Conservation (phyloP, 1,140 invertebrate genomes). For the Drosophila grimshawi region DNA sequence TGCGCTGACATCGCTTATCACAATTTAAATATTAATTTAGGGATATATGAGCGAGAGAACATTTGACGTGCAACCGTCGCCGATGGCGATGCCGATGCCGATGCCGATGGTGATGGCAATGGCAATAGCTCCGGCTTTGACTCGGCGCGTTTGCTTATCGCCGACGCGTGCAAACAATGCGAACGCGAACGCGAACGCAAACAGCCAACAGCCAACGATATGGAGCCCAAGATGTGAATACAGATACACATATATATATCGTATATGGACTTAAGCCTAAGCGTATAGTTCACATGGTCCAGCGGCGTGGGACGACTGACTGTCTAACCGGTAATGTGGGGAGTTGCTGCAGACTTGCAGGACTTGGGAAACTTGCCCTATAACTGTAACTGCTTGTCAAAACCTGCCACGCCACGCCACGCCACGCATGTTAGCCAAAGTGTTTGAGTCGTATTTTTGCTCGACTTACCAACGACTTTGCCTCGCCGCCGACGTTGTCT, state of each 20-base stretch:
- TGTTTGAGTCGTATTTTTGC: conserved; percentile 19
- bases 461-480: conserved; percentile 64
- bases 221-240: conserved; percentile 28
- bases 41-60: conserved; percentile 52
- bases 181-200: conserved; percentile 1
- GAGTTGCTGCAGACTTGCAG: neutral
- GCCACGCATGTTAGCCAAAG: conserved; percentile 28
- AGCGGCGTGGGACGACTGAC: neutral
- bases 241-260: conserved; percentile 6
- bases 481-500: conserved; percentile 15
- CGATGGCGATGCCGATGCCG: conserved; percentile 4
- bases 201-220: conserved; percentile 25
- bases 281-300: conserved; percentile 9
- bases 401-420: conserved; percentile 13
- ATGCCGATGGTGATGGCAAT: neutral
- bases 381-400: neutral
- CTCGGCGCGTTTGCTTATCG: conserved; percentile 36
- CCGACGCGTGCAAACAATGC: conserved; percentile 35
- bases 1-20: conserved; percentile 57
- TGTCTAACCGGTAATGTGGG: conserved; percentile 5
- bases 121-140: conserved; percentile 1
- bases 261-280: neutral
- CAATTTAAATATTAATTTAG: conserved; percentile 81
- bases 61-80: conserved; percentile 40
- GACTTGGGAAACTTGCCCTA: conserved; percentile 12